Conservation (phyloP, 2,113 vertebrate genomes). For the Tretioscincus oriximinensis region DNA sequence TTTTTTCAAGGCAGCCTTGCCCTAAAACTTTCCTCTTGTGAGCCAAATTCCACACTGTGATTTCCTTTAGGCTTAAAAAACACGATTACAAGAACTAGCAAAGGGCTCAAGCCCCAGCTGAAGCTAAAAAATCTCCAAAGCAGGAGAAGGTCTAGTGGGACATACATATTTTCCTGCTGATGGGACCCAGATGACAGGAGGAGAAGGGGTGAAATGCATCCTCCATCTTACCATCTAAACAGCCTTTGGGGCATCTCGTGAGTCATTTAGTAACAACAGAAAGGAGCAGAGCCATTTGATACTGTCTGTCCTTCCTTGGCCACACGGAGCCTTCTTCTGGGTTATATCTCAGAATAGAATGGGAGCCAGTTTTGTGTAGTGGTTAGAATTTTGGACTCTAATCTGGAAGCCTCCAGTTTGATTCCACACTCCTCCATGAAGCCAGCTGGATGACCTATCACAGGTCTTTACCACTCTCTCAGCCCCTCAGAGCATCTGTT, state of each 20-base stretch:
- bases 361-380: too few relatives aligned
- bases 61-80: background rate
- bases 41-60: background rate
- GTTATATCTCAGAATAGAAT: too few relatives aligned
- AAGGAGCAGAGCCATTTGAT: too few relatives aligned
- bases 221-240: background rate
- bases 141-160: background rate
- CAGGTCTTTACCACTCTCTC: too few relatives aligned
- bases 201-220: background rate
- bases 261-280: background rate
- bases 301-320: too few relatives aligned
- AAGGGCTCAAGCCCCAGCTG: background rate
- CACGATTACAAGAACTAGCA: background rate
- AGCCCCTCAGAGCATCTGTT: too few relatives aligned
- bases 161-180: background rate
- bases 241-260: background rate
- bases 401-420: too few relatives aligned
- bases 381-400: too few relatives aligned
- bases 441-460: too few relatives aligned
- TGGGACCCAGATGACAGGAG: background rate
- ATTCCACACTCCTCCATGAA: too few relatives aligned
- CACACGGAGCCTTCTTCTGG: too few relatives aligned
- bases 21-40: background rate
- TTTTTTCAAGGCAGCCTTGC: background rate
- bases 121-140: background rate